phyloP scores from a whole-genome alignment of 1,140 invertebrate genomes.

The Drosophila takahashii region DNA sequence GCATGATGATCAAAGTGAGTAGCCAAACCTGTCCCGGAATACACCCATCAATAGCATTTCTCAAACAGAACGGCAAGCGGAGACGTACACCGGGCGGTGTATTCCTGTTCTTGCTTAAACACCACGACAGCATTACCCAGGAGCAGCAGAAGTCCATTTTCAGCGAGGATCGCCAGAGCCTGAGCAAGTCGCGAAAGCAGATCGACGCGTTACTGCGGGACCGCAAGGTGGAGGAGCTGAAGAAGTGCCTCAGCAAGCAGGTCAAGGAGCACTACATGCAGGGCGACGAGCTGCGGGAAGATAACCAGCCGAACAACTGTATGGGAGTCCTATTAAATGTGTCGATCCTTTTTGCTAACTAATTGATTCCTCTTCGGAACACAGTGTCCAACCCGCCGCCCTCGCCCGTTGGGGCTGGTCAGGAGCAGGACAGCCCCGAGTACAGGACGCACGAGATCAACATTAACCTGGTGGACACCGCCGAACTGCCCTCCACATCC shows the following conservation, averaged over 20 bases:
- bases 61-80: slow-evolving; percentile 89
- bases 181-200: slow-evolving; percentile 86
- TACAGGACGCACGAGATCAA: slow-evolving; percentile 86
- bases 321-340: not conserved
- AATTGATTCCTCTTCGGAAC: not conserved
- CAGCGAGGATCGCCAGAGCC: slow-evolving; percentile 87
- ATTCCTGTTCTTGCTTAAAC: slow-evolving; percentile 92
- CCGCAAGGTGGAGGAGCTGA: slow-evolving; percentile 88
- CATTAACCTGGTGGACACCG: slow-evolving; percentile 85
- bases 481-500: slow-evolving; percentile 81
- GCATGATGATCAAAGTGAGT: slow-evolving; percentile 91
- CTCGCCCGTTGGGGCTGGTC: slow-evolving; percentile 90
- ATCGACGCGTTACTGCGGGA: slow-evolving; percentile 86
- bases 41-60: not conserved
- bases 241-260: slow-evolving; percentile 84
- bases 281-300: slow-evolving; percentile 85
- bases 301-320: slow-evolving; percentile 86
- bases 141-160: slow-evolving; percentile 91
- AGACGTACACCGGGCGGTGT: slow-evolving; percentile 93
- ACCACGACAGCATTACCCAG: slow-evolving; percentile 89
- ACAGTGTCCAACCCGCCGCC: slow-evolving; percentile 90
- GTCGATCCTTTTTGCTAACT: not conserved
- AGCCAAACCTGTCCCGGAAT: not conserved
- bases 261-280: slow-evolving; percentile 85
- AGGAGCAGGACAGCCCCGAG: slow-evolving; percentile 89